phyloP scores from a whole-genome alignment of 2,113 vertebrate genomes.

The Colistium nudipinnis region DNA sequence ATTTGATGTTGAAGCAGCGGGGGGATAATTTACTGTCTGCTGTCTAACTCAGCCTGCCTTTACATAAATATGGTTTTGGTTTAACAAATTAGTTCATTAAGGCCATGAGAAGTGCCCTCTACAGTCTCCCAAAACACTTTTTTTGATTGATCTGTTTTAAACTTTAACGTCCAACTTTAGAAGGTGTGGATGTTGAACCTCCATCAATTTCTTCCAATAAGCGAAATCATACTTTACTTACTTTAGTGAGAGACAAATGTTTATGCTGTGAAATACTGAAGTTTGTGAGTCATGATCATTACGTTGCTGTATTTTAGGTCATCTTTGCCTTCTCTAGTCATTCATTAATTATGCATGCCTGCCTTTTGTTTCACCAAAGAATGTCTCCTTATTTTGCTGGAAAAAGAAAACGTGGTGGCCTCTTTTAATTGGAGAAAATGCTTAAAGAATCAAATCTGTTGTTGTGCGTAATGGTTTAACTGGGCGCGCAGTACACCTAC shows the following conservation, averaged over 20 bases:
- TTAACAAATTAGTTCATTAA: slow-evolving; percentile 25
- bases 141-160: slow-evolving; percentile 4
- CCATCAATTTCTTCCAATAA: not conserved
- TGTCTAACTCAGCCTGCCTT: slow-evolving; percentile 28
- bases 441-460: not conserved
- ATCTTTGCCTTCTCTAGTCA: slow-evolving; percentile 35
- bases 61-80: slow-evolving; percentile 15
- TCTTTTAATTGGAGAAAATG: slow-evolving; percentile 17
- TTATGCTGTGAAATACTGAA: slow-evolving; percentile 38
- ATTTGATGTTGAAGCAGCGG: slow-evolving; percentile 3
- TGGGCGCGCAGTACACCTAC: not conserved
- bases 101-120: slow-evolving; percentile 17
- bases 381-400: slow-evolving; percentile 19
- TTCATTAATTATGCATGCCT: slow-evolving; percentile 31
- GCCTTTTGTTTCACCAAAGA: slow-evolving; percentile 72
- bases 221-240: not conserved
- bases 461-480: slow-evolving; percentile 2
- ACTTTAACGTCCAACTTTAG: not conserved
- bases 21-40: slow-evolving; percentile 1
- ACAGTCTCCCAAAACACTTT: not conserved
- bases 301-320: slow-evolving; percentile 24
- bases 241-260: slow-evolving; percentile 34
- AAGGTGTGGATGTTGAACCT: not conserved
- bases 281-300: slow-evolving; percentile 12
- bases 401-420: slow-evolving; percentile 2